phyloP scores from a whole-genome alignment of 1,140 invertebrate genomes.

The Maconellicoccus hirsutus region DNA sequence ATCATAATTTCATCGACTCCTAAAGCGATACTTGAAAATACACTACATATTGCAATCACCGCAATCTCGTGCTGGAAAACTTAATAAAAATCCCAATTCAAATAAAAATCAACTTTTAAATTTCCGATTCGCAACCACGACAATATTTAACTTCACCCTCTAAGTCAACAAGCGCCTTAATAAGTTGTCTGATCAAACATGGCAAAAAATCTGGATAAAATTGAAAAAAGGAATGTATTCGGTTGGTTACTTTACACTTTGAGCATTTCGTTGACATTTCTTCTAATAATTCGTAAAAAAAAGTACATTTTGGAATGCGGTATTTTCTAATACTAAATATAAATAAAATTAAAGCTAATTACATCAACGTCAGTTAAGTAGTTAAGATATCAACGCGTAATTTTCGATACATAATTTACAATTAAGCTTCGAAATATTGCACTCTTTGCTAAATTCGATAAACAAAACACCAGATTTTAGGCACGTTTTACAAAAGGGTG shows the following conservation, averaged over 20 bases:
- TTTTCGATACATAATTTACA: neutral
- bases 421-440: neutral
- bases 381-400: neutral
- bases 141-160: neutral
- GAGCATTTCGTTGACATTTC: slow-evolving; percentile 18
- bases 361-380: neutral
- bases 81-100: neutral
- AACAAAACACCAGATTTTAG: neutral
- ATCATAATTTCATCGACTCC: no score
- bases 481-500: neutral
- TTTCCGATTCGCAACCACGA: neutral
- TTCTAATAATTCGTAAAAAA: neutral
- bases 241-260: slow-evolving; percentile 16
- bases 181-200: neutral
- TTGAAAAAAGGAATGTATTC: slow-evolving; percentile 14
- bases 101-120: neutral
- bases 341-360: slow-evolving; percentile 1
- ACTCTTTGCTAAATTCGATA: neutral
- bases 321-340: neutral
- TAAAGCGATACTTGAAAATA: no score
- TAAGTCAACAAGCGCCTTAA: neutral
- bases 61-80: neutral
- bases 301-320: neutral
- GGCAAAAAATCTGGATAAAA: neutral
- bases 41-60: neutral